Conservation (phyloP, 1,140 invertebrate genomes). For the Anthonomus grandis region DNA sequence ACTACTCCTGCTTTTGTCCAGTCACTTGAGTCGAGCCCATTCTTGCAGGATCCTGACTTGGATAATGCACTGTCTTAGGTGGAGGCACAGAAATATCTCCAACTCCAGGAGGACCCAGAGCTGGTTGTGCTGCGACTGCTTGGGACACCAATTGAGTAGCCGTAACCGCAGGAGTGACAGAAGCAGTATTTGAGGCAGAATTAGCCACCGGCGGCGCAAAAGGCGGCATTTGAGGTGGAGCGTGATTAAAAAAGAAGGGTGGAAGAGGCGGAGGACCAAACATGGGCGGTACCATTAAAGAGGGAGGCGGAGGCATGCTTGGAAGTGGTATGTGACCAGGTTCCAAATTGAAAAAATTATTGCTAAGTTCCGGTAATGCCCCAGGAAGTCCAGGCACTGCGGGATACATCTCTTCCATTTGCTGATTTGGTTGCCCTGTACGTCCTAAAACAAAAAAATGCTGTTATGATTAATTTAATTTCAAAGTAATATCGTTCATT, state of each 20-base stretch:
- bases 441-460: too few species aligned
- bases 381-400: constrained; percentile 86
- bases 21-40: constrained; percentile 67
- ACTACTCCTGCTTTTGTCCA: constrained; percentile 43
- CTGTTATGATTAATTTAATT: too few species aligned
- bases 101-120: constrained; percentile 1
- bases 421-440: constrained; percentile 42
- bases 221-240: constrained; percentile 54
- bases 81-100: constrained; percentile 34
- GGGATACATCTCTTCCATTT: constrained; percentile 58
- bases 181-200: constrained; percentile 33
- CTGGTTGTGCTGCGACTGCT: too few species aligned
- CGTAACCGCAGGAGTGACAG: constrained; percentile 31
- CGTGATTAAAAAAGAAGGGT: constrained; percentile 59
- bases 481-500: too few species aligned
- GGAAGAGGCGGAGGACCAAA: constrained; percentile 51
- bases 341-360: constrained; percentile 80
- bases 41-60: constrained; percentile 89
- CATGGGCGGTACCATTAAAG: constrained; percentile 55
- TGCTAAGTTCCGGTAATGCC: constrained; percentile 70
- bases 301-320: constrained; percentile 55
- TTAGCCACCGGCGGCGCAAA: constrained; percentile 50
- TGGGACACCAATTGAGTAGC: too few species aligned
- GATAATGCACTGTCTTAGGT: constrained; percentile 75
- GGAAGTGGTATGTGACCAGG: constrained; percentile 52